Evolutionary conservation across 2,113 vertebrate genomes (phyloP), one percentile per base, ranked within the genome.

Genomic region (Halcyon malimbica): DNA sequence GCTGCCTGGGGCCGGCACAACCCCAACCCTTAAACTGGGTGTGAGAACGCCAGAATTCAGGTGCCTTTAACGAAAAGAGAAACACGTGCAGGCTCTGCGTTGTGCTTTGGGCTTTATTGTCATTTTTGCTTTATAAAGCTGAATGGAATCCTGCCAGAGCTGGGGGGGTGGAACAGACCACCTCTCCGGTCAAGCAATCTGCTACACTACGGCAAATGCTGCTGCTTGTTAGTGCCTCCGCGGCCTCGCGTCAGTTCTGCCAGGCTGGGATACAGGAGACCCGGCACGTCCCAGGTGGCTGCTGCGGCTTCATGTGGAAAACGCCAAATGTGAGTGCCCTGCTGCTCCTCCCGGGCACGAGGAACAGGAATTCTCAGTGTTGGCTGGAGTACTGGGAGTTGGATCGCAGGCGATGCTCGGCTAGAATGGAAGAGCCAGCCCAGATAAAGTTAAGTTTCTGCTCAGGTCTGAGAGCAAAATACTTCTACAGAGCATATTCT

Each of bases 31-130:
- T 63, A 37, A 33, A 41, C 0, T 13, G 29, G 33, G 13, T 16
- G 13, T 26, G 37, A 37, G 13, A 87, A 80, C 13, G 33, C 60
- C 39, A 12, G 42, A 64, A 71, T 42, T 48, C 3, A 0, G 17
- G 7, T 41, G 14, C 54, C 46, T 60, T 17, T 63, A 35, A 24
- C 53, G n/a, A 64, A 79, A 87, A 94, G 48, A 96, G 83, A 93
- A 89, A 94, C 88, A 64, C 35, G 1, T 81, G 86, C 41, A 81
- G 86, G 60, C 83, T 84, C 64, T 64, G 0, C 6, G 10, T 91
- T 96, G 69, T 93, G 92, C 80, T 95, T 60, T 44, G 73, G 73
- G 29, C 69, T 97, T 96, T 97, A 96, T 96, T 97, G 68, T 63
- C 3, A 12, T 11, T 83, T 84, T 68, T 60, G 80, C 69, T 78